Base-by-base conservation (phyloP, 23 tunicate species). In the Aplidium turbinatum region DNA sequence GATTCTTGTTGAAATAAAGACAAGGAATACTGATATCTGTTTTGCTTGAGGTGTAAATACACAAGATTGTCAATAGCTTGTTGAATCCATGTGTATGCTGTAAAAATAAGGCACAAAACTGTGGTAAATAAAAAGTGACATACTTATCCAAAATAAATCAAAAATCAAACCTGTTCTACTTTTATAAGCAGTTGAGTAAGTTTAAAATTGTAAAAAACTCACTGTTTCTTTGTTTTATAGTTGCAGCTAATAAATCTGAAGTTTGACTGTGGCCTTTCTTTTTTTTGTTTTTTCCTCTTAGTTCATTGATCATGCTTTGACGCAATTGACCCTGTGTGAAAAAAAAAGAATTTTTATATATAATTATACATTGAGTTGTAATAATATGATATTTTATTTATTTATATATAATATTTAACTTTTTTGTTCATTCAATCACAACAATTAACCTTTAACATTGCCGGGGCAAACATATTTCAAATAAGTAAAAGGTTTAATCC, bases 1-100 rank as follows among this genome's bases (percentile, higher is more conserved):
- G 90, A 72, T 58, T 91, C 97, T 48, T 91, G 91, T 74, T 91
- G 80, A 64, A 91, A 91, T 33, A 91, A 35, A 4, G 97, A 91
- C 19, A 91, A 32, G 3, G 91, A 46, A 62, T 91, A 91, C 18
- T 80, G 86, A 58, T 91, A 91, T 28, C 77, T 58, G 51, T 84
- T 83, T 58, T 84, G 83, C 46, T 91, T 91, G 26, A 91, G 34
- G 52, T 91, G 97, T 20, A 85, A 84, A 28, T 77, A 67, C 20
- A 91, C 78, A 0, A 91, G 83, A 48, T 91, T 91, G 78, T 91
- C 97, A 11, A 91, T 22, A 1, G 75, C 91, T 72, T 78, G 76
- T 47, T 91, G 97, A 20, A 68, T 53, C 97, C 97, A 91, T 0
- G 72, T 52, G 16, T 70, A 29, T 20, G 73, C 86, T 63, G 46